Evolutionary conservation across 2,888 invertebrate species (phyloP), one percentile per base, ranked within the genome.

Genomic region (Atethmia centrago): DNA sequence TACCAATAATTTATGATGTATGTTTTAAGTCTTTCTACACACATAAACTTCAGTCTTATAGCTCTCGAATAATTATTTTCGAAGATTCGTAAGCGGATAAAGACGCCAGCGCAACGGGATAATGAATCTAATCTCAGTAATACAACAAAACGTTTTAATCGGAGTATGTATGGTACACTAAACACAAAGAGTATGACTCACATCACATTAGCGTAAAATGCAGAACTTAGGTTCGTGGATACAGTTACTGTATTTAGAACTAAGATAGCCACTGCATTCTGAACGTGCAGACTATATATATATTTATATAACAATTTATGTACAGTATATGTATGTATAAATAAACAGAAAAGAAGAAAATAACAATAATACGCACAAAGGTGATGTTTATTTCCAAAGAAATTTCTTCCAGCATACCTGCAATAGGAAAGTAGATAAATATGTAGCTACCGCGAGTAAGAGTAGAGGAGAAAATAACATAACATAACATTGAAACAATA

Each of bases 151-250:
- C n/a, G 1, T 4, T 19, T 49, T n/a, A 59, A 31, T 49, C 21
- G 7, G n/a, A 25, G n/a, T 25, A 42, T 2, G 21, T 25, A 42
- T n/a, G 28, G 4, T 31, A 16, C 42, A 59, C 19, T 47, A 75
- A 66, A 66, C 45, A 63, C 45, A 61, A 61, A 76, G 28, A 49
- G 8, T 9, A 66, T 59, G 65, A 75, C 40, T 67, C 59, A 31
- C 8, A 40, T 28, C 0, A 51, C 16, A 45, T 16, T 55, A 40
- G 14, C 8, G 31, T 42, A 9, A 74, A 74, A 59, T 36, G 7
- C 31, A n/a, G 31, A 3, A 12, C 12, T 49, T 31, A 51, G 16
- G 10, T 16, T 53, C n/a, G 14, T 28, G 40, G 5, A 59, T 4
- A 28, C 16, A 40, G 19, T 49, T 28, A 28, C 28, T 28, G n/a